Percentiles rank a stretch among this genome's conserved stretches.
Evolutionary conservation across 2,888 invertebrate species (phyloP).

Genomic region (Papilio elwesi): DNA sequence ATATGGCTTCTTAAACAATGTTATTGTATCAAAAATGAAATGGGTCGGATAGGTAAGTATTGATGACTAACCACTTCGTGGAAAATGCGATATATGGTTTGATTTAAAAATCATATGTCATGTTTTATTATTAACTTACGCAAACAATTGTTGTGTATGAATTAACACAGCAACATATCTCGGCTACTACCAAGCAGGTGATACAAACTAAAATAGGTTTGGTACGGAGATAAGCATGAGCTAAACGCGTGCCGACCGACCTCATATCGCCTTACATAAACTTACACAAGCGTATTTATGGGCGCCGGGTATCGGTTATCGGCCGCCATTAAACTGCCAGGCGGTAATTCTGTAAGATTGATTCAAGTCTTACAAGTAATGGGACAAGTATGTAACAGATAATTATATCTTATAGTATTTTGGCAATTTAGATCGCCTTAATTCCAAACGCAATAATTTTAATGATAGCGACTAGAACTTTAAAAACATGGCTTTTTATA

Average conservation of each 20-base stretch:
- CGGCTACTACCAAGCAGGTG: conserved; percentile 5
- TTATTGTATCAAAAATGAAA: too few species aligned
- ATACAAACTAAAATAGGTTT: conserved; percentile 27
- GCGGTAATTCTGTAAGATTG: conserved; percentile 29
- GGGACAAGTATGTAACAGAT: conserved; percentile 8
- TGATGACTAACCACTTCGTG: too few species aligned
- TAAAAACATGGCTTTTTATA: too few species aligned
- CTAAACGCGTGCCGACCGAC: conserved; percentile 61
- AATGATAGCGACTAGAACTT: too few species aligned
- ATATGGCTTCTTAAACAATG: too few species aligned
- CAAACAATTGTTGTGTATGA: too few species aligned
- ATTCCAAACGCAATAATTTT: too few species aligned
- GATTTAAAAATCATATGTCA: too few species aligned
- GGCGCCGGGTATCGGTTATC: conserved; percentile 51
- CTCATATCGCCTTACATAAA: conserved; percentile 66
- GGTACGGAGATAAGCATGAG: conserved; percentile 59
- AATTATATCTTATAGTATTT: not conserved
- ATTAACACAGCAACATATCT: not conserved
- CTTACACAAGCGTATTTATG: conserved; percentile 58
- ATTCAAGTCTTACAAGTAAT: conserved; percentile 26
- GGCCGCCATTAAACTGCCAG: conserved; percentile 45
- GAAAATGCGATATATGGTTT: too few species aligned
- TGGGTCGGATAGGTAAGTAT: too few species aligned
- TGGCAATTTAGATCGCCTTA: too few species aligned
- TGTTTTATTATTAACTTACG: too few species aligned